A percentile compares a stretch with the other conserved stretches of the same genome.
Evolutionary conservation across 2,888 invertebrate species (phyloP).

Genomic region (Tiliacea citrago): DNA sequence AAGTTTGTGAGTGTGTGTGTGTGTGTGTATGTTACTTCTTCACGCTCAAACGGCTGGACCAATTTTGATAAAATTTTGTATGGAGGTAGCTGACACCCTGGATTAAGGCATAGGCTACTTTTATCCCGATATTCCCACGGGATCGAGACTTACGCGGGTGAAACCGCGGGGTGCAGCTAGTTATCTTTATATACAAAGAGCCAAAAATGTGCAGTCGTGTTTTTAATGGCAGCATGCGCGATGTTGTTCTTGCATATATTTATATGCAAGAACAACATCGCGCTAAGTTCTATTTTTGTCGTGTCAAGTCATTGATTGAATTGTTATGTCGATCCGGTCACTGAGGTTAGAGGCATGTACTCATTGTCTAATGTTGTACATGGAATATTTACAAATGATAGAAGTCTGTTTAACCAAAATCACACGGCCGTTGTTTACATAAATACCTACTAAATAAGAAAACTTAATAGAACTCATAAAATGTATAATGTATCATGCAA

Average conservation of each 20-base stretch:
- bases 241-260: slow-evolving; percentile 28
- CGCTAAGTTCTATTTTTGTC: slow-evolving; percentile 36
- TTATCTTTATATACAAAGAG: slow-evolving; percentile 21
- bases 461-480: slow-evolving; percentile 13
- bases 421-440: slow-evolving; percentile 38
- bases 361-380: slow-evolving; percentile 12
- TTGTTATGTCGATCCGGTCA: slow-evolving; percentile 17
- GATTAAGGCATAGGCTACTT: too few species aligned
- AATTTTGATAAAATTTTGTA: too few species aligned
- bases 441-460: slow-evolving; percentile 18
- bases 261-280: too few species aligned
- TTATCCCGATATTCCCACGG: too few species aligned
- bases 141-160: too few species aligned
- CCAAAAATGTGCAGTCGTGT: slow-evolving; percentile 18
- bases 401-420: slow-evolving; percentile 25
- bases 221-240: slow-evolving; percentile 25
- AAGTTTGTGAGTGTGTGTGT: too few species aligned
- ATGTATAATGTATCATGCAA: slow-evolving; percentile 39
- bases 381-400: slow-evolving; percentile 27
- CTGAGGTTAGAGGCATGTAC: slow-evolving; percentile 5
- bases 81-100: too few species aligned
- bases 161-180: too few species aligned
- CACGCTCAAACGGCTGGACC: too few species aligned
- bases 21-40: too few species aligned
- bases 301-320: slow-evolving; percentile 41